Conservation (phyloP, 2,113 vertebrate genomes). For the Pluvianellus socialis region DNA sequence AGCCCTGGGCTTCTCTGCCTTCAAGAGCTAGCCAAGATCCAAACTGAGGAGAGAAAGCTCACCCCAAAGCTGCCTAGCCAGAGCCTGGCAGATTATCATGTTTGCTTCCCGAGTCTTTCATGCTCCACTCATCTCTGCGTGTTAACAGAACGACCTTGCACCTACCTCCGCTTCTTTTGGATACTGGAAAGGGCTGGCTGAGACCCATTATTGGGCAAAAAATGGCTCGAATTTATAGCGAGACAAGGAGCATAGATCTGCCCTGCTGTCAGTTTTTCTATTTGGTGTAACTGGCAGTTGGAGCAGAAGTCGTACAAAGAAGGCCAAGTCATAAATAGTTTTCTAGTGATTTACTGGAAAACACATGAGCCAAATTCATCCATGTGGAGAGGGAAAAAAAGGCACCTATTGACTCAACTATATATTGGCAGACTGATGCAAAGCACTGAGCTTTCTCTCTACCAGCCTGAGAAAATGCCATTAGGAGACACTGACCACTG, state of each 20-base stretch:
- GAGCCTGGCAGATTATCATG: not conserved
- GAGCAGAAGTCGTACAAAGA: not conserved
- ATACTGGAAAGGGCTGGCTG: not conserved
- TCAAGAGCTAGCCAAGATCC: not conserved
- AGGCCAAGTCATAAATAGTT: conserved; percentile 41
- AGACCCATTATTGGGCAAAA: not conserved
- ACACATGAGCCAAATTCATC: not conserved
- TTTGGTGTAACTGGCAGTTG: not conserved
- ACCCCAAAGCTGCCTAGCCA: not conserved
- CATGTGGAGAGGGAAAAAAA: not conserved
- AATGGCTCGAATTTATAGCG: not conserved
- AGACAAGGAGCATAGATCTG: not conserved
- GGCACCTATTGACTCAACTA: not conserved
- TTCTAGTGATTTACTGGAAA: conserved; percentile 40
- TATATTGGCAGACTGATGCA: not conserved
- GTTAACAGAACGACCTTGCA: not conserved
- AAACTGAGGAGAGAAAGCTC: not conserved
- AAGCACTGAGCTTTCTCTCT: not conserved
- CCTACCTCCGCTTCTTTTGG: not conserved
- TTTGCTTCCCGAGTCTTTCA: not conserved
- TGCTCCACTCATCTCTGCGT: not conserved
- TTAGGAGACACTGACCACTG: not conserved
- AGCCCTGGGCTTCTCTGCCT: not conserved
- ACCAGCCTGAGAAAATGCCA: not conserved
- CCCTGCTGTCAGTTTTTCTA: conserved; percentile 6